These are phyloP conservation scores for Drosophila oshimai DNA, from an alignment of 1,140 invertebrate genomes.

Conservation along the genomic window DNA sequence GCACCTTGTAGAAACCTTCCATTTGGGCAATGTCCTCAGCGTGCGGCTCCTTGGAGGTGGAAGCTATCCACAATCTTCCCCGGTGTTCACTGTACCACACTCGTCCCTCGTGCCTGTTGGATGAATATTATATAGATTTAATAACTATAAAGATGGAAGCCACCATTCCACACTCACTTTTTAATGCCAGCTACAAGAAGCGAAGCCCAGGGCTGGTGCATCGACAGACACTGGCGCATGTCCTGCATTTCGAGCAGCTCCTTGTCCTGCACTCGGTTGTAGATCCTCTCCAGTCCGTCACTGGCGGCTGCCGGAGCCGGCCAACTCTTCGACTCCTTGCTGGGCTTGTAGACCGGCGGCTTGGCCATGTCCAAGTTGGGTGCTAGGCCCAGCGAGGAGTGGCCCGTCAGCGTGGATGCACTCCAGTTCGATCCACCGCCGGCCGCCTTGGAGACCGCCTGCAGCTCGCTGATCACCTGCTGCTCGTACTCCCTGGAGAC, in stretches of 20 bases:
- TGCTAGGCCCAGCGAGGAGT: constrained; percentile 35
- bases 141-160: neutral
- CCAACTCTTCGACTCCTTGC: constrained; percentile 32
- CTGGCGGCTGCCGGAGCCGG: constrained; percentile 1
- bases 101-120: constrained; percentile 93
- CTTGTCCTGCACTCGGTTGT: constrained; percentile 89
- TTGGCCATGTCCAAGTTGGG: constrained; percentile 47
- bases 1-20: constrained; percentile 88
- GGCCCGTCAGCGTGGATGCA: constrained; percentile 26
- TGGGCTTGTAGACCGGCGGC: constrained; percentile 25
- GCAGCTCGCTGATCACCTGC: constrained; percentile 82
- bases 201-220: constrained; percentile 98
- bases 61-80: constrained; percentile 96
- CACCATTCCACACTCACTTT: constrained; percentile 84
- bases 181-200: constrained; percentile 96
- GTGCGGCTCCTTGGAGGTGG: constrained; percentile 89
- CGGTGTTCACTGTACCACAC: constrained; percentile 96
- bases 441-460: constrained; percentile 43
- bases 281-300: constrained; percentile 67
- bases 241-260: constrained; percentile 94
- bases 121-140: neutral
- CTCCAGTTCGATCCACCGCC: neutral
- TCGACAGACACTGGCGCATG: constrained; percentile 93
- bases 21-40: constrained; percentile 88
- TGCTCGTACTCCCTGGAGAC: constrained; percentile 84